These are phyloP conservation scores for Drosophila conformis DNA, from an alignment of 2,888 invertebrate genomes.

Conservation along the genomic window DNA sequence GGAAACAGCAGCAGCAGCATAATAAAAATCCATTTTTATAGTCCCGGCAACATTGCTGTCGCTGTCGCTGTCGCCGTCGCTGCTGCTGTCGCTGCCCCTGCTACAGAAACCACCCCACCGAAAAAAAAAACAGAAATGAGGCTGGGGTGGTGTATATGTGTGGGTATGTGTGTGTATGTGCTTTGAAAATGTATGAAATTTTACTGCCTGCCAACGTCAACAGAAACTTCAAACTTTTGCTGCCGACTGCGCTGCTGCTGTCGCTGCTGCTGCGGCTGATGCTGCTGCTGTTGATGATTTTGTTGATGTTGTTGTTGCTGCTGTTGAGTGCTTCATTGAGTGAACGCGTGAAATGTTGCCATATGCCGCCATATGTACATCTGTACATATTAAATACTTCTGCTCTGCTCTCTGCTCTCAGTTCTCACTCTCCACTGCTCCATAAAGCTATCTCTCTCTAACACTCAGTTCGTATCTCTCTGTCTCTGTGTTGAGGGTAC, in stretches of 20 bases:
- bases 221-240: slow-evolving; percentile 62
- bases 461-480: slow-evolving; percentile 8
- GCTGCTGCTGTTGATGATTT: slow-evolving; percentile 30
- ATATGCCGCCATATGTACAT: slow-evolving; percentile 77
- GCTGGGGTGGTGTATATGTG: slow-evolving; percentile 49
- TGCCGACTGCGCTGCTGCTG: slow-evolving; percentile 14
- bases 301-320: slow-evolving; percentile 17
- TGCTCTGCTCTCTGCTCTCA: slow-evolving; percentile 36
- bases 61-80: slow-evolving; percentile 26
- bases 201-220: slow-evolving; percentile 68
- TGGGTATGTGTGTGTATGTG: slow-evolving; percentile 43
- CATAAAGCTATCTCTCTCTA: slow-evolving; percentile 11
- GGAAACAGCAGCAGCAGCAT: slow-evolving; percentile 50
- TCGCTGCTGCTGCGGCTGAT: slow-evolving; percentile 18
- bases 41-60: slow-evolving; percentile 63
- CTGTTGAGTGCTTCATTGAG: slow-evolving; percentile 54
- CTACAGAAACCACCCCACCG: slow-evolving; percentile 56
- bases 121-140: slow-evolving; percentile 39
- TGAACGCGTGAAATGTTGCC: slow-evolving; percentile 75
- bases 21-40: slow-evolving; percentile 80
- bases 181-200: slow-evolving; percentile 65
- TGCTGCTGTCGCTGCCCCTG: slow-evolving; percentile 16
- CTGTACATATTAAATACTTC: slow-evolving; percentile 41
- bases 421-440: slow-evolving; percentile 35
- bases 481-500: slow-evolving; percentile 62